Evolutionary conservation across 2,888 invertebrate genomes (phyloP).

Genomic region (Syritta pipiens): DNA sequence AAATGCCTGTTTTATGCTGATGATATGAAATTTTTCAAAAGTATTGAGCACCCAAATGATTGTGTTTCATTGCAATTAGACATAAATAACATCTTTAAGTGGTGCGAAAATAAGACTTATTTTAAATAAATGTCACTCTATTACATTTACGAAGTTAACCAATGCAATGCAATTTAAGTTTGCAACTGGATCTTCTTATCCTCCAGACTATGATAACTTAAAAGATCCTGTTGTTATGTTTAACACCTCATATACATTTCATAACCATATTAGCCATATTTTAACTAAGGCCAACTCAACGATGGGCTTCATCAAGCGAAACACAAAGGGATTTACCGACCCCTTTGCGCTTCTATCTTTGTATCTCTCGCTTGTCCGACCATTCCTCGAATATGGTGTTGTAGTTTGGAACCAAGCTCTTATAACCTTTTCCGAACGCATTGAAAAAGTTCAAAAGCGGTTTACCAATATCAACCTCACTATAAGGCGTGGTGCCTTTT

Average conservation of each 20-base stretch:
- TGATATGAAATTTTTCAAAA: slow-evolving; percentile 3
- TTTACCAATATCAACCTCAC: too few relatives aligned
- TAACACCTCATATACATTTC: background rate
- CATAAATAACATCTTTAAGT: too few relatives aligned
- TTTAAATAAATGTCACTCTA: background rate
- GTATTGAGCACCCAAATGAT: background rate
- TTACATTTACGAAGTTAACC: background rate
- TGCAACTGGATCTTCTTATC: background rate
- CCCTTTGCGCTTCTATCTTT: background rate
- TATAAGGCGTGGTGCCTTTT: too few relatives aligned
- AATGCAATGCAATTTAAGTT: background rate
- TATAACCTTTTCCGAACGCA: too few relatives aligned
- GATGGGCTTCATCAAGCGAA: too few relatives aligned
- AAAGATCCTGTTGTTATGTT: background rate
- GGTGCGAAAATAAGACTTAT: background rate
- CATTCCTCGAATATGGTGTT: background rate
- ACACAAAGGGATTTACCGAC: background rate
- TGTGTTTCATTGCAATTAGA: background rate
- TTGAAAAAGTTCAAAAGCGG: too few relatives aligned
- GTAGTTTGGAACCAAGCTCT: too few relatives aligned
- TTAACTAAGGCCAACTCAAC: too few relatives aligned
- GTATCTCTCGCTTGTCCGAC: background rate
- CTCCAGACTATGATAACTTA: too few relatives aligned
- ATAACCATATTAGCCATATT: background rate
- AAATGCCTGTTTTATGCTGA: background rate